Conservation (phyloP, 2,888 invertebrate species). For the Stenolophus ochropezus region DNA sequence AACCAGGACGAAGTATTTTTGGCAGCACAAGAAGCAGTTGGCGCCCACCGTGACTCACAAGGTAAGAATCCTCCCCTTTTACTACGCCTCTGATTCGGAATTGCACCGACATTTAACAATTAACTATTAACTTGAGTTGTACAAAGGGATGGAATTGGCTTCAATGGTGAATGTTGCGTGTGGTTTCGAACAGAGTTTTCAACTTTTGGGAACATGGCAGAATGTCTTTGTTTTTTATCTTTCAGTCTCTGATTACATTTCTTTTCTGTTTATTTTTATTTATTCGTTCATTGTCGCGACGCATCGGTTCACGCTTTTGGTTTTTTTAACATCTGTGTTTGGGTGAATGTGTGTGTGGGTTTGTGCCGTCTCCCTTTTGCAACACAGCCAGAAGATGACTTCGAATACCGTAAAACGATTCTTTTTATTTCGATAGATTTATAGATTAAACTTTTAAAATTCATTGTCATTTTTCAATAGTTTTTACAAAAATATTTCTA, state of each 20-base stretch:
- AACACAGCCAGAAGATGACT: background rate
- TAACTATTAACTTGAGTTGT: slow-evolving; percentile 57
- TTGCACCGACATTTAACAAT: slow-evolving; percentile 51
- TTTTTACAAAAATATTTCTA: too few species aligned
- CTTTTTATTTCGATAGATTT: background rate
- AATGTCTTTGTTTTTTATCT: slow-evolving; percentile 68
- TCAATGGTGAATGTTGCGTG: slow-evolving; percentile 46
- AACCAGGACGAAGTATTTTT: slow-evolving; percentile 91
- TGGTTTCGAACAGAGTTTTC: slow-evolving; percentile 58
- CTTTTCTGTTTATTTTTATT: slow-evolving; percentile 65
- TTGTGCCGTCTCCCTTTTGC: slow-evolving; percentile 55
- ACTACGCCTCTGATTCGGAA: slow-evolving; percentile 58
- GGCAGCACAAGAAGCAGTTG: slow-evolving; percentile 86
- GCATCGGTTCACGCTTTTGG: slow-evolving; percentile 63
- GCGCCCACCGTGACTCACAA: slow-evolving; percentile 92
- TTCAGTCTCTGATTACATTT: slow-evolving; percentile 72
- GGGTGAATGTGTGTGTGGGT: slow-evolving; percentile 54
- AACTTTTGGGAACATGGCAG: slow-evolving; percentile 70
- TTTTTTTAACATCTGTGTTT: slow-evolving; percentile 63
- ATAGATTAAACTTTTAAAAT: background rate
- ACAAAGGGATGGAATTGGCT: slow-evolving; percentile 50
- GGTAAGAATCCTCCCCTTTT: slow-evolving; percentile 82
- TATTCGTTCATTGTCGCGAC: slow-evolving; percentile 61
- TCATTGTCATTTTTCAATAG: too few species aligned
- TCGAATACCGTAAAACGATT: too few species aligned